These are phyloP conservation scores for Engystomops pustulosus DNA, from an alignment of 2,113 vertebrate species.

Conservation along the genomic window DNA sequence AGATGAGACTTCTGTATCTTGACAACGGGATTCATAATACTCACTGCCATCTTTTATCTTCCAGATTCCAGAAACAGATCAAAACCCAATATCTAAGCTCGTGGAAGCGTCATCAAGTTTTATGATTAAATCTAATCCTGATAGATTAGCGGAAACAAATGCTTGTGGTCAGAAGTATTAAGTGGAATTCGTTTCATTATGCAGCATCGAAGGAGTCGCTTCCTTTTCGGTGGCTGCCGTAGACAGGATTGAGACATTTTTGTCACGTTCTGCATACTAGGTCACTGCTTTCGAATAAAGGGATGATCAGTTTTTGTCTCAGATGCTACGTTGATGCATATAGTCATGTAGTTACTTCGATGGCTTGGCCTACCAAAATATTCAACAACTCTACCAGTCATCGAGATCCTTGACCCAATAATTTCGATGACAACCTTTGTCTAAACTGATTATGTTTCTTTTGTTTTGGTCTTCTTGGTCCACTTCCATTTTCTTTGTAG, in stretches of 20 bases:
- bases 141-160: slow-evolving; percentile 54
- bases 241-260: neutral
- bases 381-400: no score
- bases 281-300: neutral
- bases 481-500: no score
- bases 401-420: neutral
- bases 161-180: slow-evolving; percentile 43
- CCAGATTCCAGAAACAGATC: slow-evolving; percentile 53
- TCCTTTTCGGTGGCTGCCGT: slow-evolving; percentile 2
- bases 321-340: no score
- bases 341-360: no score
- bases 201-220: slow-evolving; percentile 10
- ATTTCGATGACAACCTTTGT: neutral
- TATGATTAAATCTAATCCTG: slow-evolving; percentile 54
- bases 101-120: slow-evolving; percentile 31
- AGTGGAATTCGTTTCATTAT: slow-evolving; percentile 50
- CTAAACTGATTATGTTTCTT: no score
- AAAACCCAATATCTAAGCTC: slow-evolving; percentile 50
- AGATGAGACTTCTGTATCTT: slow-evolving; percentile 44
- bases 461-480: no score
- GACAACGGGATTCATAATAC: slow-evolving; percentile 57
- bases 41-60: slow-evolving; percentile 53
- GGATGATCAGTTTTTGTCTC: neutral
- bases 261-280: neutral
- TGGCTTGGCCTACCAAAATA: no score